Conservation (phyloP, 2,113 vertebrate genomes). For the Lagopus leucura region DNA sequence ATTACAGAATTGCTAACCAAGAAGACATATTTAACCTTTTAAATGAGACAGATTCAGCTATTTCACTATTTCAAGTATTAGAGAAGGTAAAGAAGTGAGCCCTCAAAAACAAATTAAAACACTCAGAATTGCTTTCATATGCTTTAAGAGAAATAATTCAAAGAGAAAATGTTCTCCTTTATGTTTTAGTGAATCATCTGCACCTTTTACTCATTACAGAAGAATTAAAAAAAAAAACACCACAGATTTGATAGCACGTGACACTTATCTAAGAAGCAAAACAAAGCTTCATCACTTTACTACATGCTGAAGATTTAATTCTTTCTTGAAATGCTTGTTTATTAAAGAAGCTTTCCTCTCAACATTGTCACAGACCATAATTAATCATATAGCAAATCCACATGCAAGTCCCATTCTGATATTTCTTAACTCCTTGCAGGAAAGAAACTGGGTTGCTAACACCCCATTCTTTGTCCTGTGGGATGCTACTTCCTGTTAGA, state of each 20-base stretch:
- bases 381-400: not conserved
- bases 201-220: not conserved
- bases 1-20: not conserved
- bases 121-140: not conserved
- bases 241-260: not conserved
- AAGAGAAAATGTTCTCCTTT: not conserved
- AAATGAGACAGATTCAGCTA: not conserved
- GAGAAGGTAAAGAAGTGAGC: not conserved
- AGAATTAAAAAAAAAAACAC: not conserved
- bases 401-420: fast-evolving
- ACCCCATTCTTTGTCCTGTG: not conserved
- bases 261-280: not conserved
- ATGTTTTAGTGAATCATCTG: not conserved
- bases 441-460: not conserved
- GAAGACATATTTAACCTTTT: not conserved
- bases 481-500: not conserved
- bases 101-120: not conserved
- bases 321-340: not conserved
- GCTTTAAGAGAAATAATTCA: not conserved
- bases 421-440: not conserved
- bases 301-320: not conserved
- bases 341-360: not conserved
- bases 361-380: not conserved
- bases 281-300: not conserved
- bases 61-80: not conserved